Evolutionary conservation across 2,113 vertebrate species (phyloP).

Genomic region (Opisthocomus hoazin): DNA sequence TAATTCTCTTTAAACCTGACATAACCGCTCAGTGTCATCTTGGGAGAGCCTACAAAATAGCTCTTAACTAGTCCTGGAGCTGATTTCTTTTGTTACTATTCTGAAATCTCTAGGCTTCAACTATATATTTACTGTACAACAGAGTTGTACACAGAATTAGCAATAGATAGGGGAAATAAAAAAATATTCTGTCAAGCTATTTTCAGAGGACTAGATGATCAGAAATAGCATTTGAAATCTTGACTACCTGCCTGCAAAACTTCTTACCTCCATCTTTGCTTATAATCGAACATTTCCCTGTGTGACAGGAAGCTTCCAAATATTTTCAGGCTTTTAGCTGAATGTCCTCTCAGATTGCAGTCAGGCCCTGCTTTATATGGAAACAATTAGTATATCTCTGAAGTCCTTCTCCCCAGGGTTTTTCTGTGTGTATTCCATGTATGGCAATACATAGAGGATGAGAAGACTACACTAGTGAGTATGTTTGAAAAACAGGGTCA

Average conservation of each 20-base stretch:
- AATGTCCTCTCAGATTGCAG: background rate
- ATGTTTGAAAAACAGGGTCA: background rate
- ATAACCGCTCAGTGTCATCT: background rate
- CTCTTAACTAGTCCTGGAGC: background rate
- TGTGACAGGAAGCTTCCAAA: slow-evolving; percentile 27
- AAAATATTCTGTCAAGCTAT: background rate
- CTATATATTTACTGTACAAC: background rate
- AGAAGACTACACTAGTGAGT: background rate
- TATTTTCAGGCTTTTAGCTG: background rate
- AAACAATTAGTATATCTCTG: slow-evolving; percentile 22
- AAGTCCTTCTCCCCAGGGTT: background rate
- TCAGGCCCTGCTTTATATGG: slow-evolving; percentile 11
- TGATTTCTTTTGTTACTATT: background rate
- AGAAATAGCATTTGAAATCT: background rate
- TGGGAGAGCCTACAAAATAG: background rate
- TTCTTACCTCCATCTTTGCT: background rate
- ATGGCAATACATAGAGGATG: background rate
- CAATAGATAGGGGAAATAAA: background rate
- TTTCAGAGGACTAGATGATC: background rate
- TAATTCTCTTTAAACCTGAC: background rate
- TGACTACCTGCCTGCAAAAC: background rate
- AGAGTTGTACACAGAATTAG: background rate
- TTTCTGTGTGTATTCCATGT: background rate
- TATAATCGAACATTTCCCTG: slow-evolving; percentile 5
- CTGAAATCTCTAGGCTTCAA: background rate